Conservation (phyloP, 2,113 vertebrate genomes). For the Alosa alosa region DNA sequence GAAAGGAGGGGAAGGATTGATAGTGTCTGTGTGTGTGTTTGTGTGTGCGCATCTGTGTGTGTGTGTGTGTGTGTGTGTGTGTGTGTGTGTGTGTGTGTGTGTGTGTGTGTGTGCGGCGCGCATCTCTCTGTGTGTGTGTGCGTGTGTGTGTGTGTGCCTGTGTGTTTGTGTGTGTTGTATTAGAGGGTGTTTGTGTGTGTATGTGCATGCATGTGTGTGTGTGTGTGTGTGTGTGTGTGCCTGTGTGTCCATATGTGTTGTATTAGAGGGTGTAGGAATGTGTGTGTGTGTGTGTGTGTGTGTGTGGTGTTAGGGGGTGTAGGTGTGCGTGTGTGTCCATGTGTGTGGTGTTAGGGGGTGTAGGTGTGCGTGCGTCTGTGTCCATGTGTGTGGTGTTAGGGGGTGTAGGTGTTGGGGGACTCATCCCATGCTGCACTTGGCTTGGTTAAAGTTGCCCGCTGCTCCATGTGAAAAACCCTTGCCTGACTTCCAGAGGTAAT, state of each 20-base stretch:
- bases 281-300: not conserved
- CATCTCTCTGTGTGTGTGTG: not conserved
- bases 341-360: not conserved
- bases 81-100: too few species aligned
- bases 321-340: not conserved
- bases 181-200: not conserved
- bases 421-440: constrained; percentile 22
- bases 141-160: too few species aligned
- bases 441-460: constrained; percentile 23
- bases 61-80: not conserved
- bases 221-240: not conserved
- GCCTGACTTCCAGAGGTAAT: constrained; percentile 38
- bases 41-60: not conserved
- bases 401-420: not conserved
- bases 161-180: too few species aligned
- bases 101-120: not conserved
- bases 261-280: not conserved
- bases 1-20: not conserved
- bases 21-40: not conserved
- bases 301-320: too few species aligned
- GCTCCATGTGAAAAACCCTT: constrained; percentile 19
- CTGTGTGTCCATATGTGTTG: not conserved
- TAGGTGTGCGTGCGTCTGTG: not conserved
- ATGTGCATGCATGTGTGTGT: not conserved
- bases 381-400: not conserved